Evolutionary conservation across 2,888 invertebrate species (phyloP).

Genomic region (Heteromyza rotundicornis): DNA sequence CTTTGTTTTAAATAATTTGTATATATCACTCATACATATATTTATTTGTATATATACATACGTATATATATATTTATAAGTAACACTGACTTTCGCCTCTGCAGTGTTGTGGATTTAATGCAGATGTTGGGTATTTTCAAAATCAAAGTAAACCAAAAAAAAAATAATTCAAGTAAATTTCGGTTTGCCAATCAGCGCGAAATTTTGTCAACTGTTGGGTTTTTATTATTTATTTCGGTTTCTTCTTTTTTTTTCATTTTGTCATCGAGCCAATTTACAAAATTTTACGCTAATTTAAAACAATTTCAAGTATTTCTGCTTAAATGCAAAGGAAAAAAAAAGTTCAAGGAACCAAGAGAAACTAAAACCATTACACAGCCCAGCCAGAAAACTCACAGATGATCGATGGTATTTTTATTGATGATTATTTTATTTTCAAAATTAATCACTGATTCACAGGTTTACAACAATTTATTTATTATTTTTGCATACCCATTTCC

Average conservation of each 20-base stretch:
- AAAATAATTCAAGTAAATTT: not conserved
- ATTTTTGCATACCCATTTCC: constrained; percentile 43
- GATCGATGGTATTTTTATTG: too few relatives aligned
- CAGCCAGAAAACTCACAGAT: not conserved
- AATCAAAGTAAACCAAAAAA: not conserved
- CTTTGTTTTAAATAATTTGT: constrained; percentile 39
- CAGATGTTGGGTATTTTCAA: constrained; percentile 7
- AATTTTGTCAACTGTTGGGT: not conserved
- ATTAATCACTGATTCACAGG: too few relatives aligned
- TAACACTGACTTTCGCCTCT: not conserved
- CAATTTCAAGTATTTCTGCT: constrained; percentile 5
- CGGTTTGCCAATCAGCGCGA: not conserved
- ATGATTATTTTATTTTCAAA: too few relatives aligned
- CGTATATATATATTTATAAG: not conserved
- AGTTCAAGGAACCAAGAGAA: constrained; percentile 10
- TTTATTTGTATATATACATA: too few relatives aligned
- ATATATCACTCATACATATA: not conserved
- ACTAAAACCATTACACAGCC: not conserved
- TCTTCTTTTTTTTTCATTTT: not conserved
- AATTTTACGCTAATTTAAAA: constrained; percentile 12
- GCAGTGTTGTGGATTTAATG: constrained; percentile 10
- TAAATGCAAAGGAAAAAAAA: constrained; percentile 4
- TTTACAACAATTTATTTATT: not conserved
- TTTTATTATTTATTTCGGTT: not conserved
- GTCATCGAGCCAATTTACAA: constrained; percentile 3